Evolutionary conservation across 1,140 invertebrate species (phyloP).

Genomic region (Apis cerana): DNA sequence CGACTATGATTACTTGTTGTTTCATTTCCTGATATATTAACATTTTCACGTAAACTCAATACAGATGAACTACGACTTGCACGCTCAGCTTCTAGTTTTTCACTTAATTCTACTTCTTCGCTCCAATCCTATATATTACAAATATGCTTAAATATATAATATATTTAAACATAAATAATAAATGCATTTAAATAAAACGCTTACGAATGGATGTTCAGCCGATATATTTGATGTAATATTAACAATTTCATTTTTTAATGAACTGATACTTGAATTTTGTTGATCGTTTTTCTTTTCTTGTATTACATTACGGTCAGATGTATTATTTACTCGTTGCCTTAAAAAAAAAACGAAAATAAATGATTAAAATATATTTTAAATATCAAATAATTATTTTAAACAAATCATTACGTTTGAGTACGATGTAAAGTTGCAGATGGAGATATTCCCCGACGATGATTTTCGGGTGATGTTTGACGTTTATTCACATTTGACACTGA

Average conservation of each 20-base stretch:
- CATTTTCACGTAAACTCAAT: conserved; percentile 80
- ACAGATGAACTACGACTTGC: conserved; percentile 83
- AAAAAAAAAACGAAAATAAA: conserved; percentile 24
- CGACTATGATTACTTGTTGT: conserved; percentile 53
- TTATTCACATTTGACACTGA: conserved; percentile 66
- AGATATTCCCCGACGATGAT: conserved; percentile 55
- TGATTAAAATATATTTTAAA: not conserved
- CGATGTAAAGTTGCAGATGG: conserved; percentile 57
- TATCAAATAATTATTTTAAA: conserved; percentile 20
- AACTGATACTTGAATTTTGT: conserved; percentile 60
- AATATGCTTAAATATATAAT: not conserved
- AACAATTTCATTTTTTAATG: conserved; percentile 70
- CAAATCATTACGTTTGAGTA: conserved; percentile 60
- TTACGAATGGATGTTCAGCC: conserved; percentile 70
- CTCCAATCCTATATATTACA: conserved; percentile 80
- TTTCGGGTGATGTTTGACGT: conserved; percentile 62
- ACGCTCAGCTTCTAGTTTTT: conserved; percentile 79
- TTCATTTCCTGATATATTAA: conserved; percentile 69
- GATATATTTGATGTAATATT: conserved; percentile 66
- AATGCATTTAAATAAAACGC: conserved; percentile 22
- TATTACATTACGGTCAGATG: conserved; percentile 57
- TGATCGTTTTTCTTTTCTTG: conserved; percentile 66
- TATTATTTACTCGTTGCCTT: conserved; percentile 64
- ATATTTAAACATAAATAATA: not conserved
- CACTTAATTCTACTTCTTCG: conserved; percentile 82